Evolutionary conservation across 2,113 vertebrate species (phyloP), one percentile per base, ranked within the genome.

Genomic region (Melospiza georgiana): DNA sequence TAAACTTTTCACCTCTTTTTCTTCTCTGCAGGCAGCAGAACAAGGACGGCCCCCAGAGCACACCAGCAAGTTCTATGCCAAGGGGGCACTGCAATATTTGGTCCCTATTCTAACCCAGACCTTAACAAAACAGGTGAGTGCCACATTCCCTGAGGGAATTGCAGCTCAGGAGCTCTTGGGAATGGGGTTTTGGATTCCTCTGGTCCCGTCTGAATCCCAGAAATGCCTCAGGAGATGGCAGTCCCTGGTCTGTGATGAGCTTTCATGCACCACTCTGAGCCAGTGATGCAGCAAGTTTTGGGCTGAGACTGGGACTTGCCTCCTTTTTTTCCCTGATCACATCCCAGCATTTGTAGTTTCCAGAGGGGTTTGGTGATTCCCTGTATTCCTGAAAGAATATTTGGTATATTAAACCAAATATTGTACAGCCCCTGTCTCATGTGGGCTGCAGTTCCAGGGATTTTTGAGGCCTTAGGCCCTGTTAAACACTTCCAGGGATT

Each of bases 31-130:
- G 99, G 99, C 99, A 87, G 98, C 99, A 85, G 99, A 99, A 89
- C 99, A 99, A 97, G 99, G 99, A 7, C 98, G 99, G 37, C 99
- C 99, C 51, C 99, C 99, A 4, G 99, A 99, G 98, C 99, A 99
- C 97, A 99, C 99, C 55, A 99, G 99, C 97, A 99, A 99, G 61
- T 99, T 99, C 95, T 99, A 99, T 31, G 99, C 99, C 37, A 99
- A 99, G 97, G 99, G 99, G 91, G 99, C 99, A 0, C 97, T 99
- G 33, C 99, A 99, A 95, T 99, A 99, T 96, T 97, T 99, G 97
- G 99, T 99, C 71, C 99, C 99, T 4, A 99, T 99, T 85, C 98
- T 99, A 13, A 99, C 99, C 12, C 99, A 99, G 96, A 99, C 99
- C 3, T 98, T 99, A 96, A 99, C 99, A 55, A 99, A 99, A 77